phyloP scores from a whole-genome alignment of 2,797 vertebrate genomes.

The Epinephelus awoara region DNA sequence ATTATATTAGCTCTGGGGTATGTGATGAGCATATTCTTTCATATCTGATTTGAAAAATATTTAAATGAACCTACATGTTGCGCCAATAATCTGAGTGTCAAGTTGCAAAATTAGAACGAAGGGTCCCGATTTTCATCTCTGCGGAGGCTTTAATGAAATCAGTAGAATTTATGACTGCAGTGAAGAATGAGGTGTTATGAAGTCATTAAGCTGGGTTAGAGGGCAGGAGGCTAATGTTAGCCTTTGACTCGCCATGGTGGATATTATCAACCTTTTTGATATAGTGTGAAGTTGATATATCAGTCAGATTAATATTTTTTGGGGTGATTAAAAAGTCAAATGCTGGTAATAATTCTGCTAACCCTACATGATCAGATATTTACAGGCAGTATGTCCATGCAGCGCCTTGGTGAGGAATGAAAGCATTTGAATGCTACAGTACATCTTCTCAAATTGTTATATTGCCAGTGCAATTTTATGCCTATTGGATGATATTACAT shows the following conservation, averaged over 20 bases:
- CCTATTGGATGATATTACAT: slow-evolving; percentile 49
- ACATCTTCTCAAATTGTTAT: slow-evolving; percentile 51
- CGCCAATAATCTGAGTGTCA: slow-evolving; percentile 63
- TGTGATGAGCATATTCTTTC: slow-evolving; percentile 75
- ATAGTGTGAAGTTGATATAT: slow-evolving; percentile 23
- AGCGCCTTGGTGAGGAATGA: not conserved
- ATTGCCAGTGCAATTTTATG: slow-evolving; percentile 41
- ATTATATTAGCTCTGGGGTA: slow-evolving; percentile 84
- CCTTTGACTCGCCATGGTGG: not conserved
- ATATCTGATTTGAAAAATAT: slow-evolving; percentile 75
- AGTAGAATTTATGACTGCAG: slow-evolving; percentile 33
- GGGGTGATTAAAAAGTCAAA: slow-evolving; percentile 16
- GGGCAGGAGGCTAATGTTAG: slow-evolving; percentile 28
- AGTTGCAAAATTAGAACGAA: slow-evolving; percentile 53
- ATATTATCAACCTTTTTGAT: not conserved
- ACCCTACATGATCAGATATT: not conserved
- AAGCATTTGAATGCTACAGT: slow-evolving; percentile 31
- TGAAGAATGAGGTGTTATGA: slow-evolving; percentile 51
- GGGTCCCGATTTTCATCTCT: slow-evolving; percentile 61
- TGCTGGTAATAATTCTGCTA: not conserved
- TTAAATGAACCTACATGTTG: slow-evolving; percentile 72
- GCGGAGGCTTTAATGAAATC: slow-evolving; percentile 60
- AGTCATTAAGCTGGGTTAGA: slow-evolving; percentile 45
- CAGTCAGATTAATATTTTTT: not conserved
- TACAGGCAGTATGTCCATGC: not conserved